A percentile compares a stretch with the other conserved stretches of the same genome.
Conservation (phyloP, 2,113 vertebrate genomes). For the Otus sunia region DNA sequence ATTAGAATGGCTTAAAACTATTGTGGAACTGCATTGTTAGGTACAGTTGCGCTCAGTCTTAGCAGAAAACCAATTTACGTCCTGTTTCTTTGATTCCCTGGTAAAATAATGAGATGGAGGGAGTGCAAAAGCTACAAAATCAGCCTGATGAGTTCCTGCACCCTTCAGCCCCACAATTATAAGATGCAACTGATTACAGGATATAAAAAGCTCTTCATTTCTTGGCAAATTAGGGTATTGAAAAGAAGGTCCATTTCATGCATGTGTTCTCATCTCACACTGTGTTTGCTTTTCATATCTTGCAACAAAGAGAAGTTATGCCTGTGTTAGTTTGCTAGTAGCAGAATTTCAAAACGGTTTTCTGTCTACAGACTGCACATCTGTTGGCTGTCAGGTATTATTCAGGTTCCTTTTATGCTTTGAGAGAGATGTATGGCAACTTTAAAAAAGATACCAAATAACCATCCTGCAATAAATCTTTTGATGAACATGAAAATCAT, state of each 20-base stretch:
- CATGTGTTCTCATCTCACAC: background rate
- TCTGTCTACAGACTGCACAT: background rate
- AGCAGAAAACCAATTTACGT: background rate
- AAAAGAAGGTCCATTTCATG: background rate
- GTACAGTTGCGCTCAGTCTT: background rate
- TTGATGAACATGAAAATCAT: background rate
- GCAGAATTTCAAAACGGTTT: background rate
- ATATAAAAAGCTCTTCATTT: background rate
- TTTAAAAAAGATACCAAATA: background rate
- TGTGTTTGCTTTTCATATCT: background rate
- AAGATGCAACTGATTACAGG: background rate
- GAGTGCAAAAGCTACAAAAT: background rate
- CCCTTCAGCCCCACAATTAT: background rate
- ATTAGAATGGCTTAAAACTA: background rate
- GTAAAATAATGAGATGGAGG: background rate
- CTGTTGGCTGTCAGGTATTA: background rate
- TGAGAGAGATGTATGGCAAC: background rate
- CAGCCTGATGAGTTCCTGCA: background rate
- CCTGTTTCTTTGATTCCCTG: background rate
- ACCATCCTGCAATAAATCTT: background rate
- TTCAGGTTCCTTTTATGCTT: background rate
- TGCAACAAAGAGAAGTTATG: background rate
- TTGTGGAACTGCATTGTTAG: background rate
- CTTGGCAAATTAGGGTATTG: background rate
- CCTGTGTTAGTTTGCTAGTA: background rate